Evolutionary conservation across 2,888 invertebrate species (phyloP).

Genomic region (Rutpela maculata): DNA sequence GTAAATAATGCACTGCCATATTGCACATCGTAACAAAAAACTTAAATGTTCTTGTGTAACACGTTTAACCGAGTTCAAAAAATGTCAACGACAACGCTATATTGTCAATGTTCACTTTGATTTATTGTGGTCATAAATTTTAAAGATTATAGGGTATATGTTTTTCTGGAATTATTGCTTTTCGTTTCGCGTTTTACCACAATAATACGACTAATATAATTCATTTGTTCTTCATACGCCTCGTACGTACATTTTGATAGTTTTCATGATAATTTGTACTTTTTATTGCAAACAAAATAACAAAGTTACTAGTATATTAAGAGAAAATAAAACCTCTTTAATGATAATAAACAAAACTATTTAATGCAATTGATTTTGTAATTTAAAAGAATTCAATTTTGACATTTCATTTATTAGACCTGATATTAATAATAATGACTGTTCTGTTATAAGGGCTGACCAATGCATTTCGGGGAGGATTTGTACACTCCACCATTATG

Average conservation of each 20-base stretch:
- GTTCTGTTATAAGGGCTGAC: too few species aligned
- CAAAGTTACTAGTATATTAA: too few species aligned
- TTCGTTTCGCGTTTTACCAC: background rate
- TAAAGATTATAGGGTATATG: background rate
- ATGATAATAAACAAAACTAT: too few species aligned
- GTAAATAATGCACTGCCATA: background rate
- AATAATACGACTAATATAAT: background rate
- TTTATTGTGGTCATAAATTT: slow-evolving; percentile 7
- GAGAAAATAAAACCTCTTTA: too few species aligned
- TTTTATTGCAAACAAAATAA: too few species aligned
- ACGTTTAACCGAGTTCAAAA: background rate
- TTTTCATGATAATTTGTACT: background rate
- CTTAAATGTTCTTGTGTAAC: slow-evolving; percentile 1
- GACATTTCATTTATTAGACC: too few species aligned
- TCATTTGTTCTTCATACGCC: background rate
- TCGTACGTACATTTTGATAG: background rate
- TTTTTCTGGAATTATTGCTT: background rate
- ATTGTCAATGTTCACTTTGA: background rate
- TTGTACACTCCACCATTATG: too few species aligned
- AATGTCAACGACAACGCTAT: background rate
- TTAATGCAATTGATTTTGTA: too few species aligned
- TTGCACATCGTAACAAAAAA: background rate
- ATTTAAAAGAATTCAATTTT: too few species aligned
- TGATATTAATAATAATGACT: too few species aligned
- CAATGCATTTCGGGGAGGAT: too few species aligned